A percentile compares a stretch with the other conserved stretches of the same genome.
Evolutionary conservation across 1,140 invertebrate genomes (phyloP).

Genomic region (Laupala kohalensis): DNA sequence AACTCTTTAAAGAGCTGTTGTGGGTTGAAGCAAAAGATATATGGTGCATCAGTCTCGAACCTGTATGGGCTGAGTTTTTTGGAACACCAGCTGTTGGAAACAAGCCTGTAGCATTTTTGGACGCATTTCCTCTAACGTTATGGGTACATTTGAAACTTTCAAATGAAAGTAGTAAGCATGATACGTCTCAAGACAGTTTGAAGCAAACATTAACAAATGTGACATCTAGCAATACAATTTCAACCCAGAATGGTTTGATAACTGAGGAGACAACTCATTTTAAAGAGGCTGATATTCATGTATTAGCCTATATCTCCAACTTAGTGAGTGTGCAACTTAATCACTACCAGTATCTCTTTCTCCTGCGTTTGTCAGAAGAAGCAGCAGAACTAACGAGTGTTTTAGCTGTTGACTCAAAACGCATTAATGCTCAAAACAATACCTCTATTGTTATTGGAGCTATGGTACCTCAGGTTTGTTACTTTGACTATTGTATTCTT

Average conservation of each 20-base stretch:
- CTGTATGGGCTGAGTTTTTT: slow-evolving; percentile 84
- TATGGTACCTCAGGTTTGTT: slow-evolving; percentile 52
- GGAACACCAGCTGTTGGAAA: slow-evolving; percentile 57
- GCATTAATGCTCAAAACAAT: slow-evolving; percentile 40
- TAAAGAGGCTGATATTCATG: slow-evolving; percentile 42
- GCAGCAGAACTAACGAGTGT: slow-evolving; percentile 64
- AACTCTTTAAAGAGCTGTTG: slow-evolving; percentile 48
- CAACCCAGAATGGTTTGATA: not conserved
- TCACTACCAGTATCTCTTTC: slow-evolving; percentile 85
- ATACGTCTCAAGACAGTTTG: not conserved
- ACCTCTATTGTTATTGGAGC: slow-evolving; percentile 59
- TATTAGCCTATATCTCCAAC: slow-evolving; percentile 59
- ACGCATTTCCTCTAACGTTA: slow-evolving; percentile 75
- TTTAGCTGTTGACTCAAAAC: slow-evolving; percentile 61
- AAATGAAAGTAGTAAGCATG: not conserved
- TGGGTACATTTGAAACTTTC: slow-evolving; percentile 41
- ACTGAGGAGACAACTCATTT: not conserved
- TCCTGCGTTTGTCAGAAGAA: slow-evolving; percentile 71
- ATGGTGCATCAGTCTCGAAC: slow-evolving; percentile 78
- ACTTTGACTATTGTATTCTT: too few species aligned
- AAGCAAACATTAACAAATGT: not conserved
- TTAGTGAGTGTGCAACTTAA: slow-evolving; percentile 75
- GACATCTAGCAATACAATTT: not conserved
- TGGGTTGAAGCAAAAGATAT: slow-evolving; percentile 74
- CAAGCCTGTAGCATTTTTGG: slow-evolving; percentile 72